phyloP scores from a whole-genome alignment of 2,113 vertebrate species.

The Oryzias curvinotus region DNA sequence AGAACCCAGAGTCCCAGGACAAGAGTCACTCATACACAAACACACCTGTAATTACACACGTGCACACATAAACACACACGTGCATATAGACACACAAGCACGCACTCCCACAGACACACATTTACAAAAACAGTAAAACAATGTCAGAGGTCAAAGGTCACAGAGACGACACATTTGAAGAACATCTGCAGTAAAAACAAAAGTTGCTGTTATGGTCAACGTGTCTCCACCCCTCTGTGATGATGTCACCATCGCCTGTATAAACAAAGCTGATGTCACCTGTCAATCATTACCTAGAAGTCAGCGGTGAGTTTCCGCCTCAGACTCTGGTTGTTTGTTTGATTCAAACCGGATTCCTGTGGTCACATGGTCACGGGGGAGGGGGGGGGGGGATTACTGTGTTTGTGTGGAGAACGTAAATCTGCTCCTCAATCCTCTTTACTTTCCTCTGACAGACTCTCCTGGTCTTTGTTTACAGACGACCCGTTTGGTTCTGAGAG shows the following conservation, averaged over 20 bases:
- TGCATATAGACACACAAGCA: background rate
- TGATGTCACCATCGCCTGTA: too few relatives aligned
- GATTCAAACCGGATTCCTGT: background rate
- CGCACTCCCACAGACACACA: too few relatives aligned
- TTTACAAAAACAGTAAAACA: background rate
- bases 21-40: background rate
- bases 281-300: too few relatives aligned
- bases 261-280: too few relatives aligned
- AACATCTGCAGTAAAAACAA: too few relatives aligned
- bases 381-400: constrained; percentile 1
- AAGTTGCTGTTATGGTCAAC: too few relatives aligned
- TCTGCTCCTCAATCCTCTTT: constrained; percentile 15
- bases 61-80: background rate
- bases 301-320: background rate
- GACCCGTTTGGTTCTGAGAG: background rate
- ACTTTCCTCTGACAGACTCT: constrained; percentile 2
- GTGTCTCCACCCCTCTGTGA: too few relatives aligned
- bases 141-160: too few relatives aligned
- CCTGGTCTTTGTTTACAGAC: constrained; percentile 3
- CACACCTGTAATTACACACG: too few relatives aligned
- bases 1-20: background rate
- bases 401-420: constrained; percentile 9
- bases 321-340: background rate
- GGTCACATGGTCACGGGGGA: background rate
- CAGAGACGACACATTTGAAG: too few relatives aligned